These are phyloP conservation scores for Tiliacea aurago DNA, from an alignment of 2,888 invertebrate species.

Conservation along the genomic window DNA sequence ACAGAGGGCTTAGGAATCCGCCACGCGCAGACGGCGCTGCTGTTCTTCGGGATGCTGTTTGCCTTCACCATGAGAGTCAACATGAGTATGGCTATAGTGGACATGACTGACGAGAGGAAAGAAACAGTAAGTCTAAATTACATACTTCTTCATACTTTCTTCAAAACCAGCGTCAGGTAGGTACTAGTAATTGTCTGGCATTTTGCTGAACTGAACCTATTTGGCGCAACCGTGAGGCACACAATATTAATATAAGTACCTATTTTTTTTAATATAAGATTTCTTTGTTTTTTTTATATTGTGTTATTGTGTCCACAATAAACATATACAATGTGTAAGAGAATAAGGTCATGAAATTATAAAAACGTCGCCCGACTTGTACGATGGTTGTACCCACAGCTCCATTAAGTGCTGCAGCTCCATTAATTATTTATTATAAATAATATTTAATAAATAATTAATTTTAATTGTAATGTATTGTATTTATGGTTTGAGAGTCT, in stretches of 20 bases:
- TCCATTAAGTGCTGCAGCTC: no score
- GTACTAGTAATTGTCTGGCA: neutral
- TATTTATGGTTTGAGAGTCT: neutral
- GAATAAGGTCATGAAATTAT: neutral
- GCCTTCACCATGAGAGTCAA: constrained; percentile 92
- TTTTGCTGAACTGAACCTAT: neutral
- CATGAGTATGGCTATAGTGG: constrained; percentile 93
- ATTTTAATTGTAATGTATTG: no score
- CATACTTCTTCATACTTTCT: neutral
- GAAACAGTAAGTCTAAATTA: constrained; percentile 63
- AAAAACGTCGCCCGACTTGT: neutral
- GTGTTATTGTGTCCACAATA: neutral
- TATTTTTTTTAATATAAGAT: neutral
- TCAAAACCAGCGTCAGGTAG: neutral
- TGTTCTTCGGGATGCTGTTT: constrained; percentile 90
- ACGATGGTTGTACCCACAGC: no score
- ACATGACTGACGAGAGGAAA: constrained; percentile 88
- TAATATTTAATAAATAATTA: no score
- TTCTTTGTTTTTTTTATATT: neutral
- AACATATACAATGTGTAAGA: neutral
- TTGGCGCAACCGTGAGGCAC: neutral
- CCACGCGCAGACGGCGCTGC: constrained; percentile 89
- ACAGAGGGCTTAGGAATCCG: constrained; percentile 87
- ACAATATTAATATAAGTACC: neutral
- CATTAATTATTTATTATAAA: no score